Evolutionary conservation across 2,888 invertebrate genomes (phyloP).

Genomic region (Amiota communis): DNA sequence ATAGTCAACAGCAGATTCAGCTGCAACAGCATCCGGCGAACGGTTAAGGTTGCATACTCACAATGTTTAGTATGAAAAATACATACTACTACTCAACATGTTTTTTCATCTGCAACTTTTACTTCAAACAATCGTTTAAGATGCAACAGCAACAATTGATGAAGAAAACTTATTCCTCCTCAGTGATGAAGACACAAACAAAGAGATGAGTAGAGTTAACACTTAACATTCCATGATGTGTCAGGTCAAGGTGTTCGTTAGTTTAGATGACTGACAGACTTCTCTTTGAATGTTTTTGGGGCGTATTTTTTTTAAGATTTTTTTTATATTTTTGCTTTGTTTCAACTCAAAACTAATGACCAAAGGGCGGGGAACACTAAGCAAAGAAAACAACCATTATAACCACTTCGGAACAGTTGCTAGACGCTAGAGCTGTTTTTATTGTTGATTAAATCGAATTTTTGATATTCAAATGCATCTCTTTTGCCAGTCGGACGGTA

Average conservation of each 20-base stretch:
- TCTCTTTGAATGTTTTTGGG: conserved; percentile 14
- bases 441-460: conserved; percentile 14
- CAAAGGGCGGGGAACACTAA: conserved; percentile 22
- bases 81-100: background rate
- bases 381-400: background rate
- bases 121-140: conserved; percentile 18
- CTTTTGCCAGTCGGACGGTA: conserved; percentile 8
- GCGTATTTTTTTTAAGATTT: conserved; percentile 6
- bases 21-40: conserved; percentile 26
- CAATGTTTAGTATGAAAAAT: background rate
- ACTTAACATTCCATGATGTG: background rate
- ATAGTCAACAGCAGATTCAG: conserved; percentile 6
- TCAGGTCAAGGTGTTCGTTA: conserved; percentile 57
- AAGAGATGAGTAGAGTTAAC: too few relatives aligned
- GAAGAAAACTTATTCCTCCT: background rate
- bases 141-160: conserved; percentile 5
- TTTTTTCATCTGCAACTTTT: conserved; percentile 25
- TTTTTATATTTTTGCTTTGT: conserved; percentile 10
- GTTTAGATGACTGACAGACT: too few relatives aligned
- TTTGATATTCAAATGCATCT: conserved; percentile 2
- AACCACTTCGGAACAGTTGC: background rate
- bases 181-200: too few relatives aligned
- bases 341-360: conserved; percentile 16
- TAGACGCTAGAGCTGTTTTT: background rate
- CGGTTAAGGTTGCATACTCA: conserved; percentile 26